Evolutionary conservation across 2,888 invertebrate species (phyloP).

Genomic region (Eupithecia exiguata): DNA sequence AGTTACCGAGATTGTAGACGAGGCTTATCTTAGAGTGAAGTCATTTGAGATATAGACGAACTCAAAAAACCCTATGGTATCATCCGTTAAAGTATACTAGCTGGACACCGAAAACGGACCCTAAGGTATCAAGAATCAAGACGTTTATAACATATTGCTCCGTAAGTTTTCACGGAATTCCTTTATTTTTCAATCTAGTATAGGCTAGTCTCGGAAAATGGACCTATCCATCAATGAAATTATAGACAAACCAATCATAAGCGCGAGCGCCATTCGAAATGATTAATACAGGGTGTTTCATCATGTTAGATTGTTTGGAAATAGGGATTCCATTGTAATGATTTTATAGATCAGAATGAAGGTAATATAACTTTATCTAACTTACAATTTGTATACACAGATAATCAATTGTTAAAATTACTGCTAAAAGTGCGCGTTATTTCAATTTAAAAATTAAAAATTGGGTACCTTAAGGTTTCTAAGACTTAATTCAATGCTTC

Average conservation of each 20-base stretch:
- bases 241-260: slow-evolving; percentile 15
- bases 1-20: slow-evolving; percentile 16
- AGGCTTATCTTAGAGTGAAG: slow-evolving; percentile 14
- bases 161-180: neutral
- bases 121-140: neutral
- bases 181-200: neutral
- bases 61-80: neutral
- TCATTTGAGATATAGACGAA: neutral
- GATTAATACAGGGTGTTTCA: slow-evolving; percentile 1
- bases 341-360: neutral
- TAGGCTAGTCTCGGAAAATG: neutral
- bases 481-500: no score
- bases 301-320: neutral
- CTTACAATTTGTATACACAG: neutral
- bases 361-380: neutral
- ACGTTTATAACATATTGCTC: no score
- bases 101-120: neutral
- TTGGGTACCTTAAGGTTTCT: neutral
- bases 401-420: neutral
- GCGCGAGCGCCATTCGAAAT: neutral
- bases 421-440: neutral
- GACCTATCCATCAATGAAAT: slow-evolving; percentile 19
- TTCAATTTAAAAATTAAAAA: no score
- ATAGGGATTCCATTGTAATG: neutral
- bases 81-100: neutral